A percentile compares a stretch with the other conserved stretches of the same genome.
Conservation (phyloP, 2,113 vertebrate species). For the Mormyrus iriodes region DNA sequence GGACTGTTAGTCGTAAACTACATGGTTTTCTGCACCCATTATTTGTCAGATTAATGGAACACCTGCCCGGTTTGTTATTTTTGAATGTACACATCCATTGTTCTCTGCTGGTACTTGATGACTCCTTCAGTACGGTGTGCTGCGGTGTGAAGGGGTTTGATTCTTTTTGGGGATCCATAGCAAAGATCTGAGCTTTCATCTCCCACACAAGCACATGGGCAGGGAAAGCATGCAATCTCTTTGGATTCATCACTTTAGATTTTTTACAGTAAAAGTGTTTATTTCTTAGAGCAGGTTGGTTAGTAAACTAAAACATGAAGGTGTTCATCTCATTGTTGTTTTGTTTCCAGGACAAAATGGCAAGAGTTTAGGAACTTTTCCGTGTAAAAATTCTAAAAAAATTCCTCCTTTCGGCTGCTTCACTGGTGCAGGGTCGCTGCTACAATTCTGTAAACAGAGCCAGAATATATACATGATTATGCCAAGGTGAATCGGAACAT, state of each 20-base stretch:
- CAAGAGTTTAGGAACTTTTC: background rate
- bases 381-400: background rate
- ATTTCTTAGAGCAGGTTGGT: background rate
- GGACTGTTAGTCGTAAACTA: background rate
- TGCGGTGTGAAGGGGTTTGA: background rate
- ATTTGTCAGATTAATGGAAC: background rate
- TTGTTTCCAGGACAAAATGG: background rate
- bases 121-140: too few species aligned
- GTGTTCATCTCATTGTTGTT: background rate
- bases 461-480: background rate
- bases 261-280: background rate
- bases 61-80: background rate
- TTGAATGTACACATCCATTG: background rate
- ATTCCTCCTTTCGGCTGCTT: background rate
- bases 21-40: background rate
- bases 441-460: background rate
- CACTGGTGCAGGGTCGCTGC: background rate
- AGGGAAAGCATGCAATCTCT: background rate
- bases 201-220: background rate
- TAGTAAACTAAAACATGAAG: background rate
- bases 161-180: background rate
- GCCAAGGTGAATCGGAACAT: background rate
- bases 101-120: background rate
- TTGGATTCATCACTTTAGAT: background rate
- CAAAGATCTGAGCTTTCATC: background rate